Evolutionary conservation across 2,888 invertebrate genomes (phyloP), one percentile per base, ranked within the genome.

Genomic region (Nasonia oneida): DNA sequence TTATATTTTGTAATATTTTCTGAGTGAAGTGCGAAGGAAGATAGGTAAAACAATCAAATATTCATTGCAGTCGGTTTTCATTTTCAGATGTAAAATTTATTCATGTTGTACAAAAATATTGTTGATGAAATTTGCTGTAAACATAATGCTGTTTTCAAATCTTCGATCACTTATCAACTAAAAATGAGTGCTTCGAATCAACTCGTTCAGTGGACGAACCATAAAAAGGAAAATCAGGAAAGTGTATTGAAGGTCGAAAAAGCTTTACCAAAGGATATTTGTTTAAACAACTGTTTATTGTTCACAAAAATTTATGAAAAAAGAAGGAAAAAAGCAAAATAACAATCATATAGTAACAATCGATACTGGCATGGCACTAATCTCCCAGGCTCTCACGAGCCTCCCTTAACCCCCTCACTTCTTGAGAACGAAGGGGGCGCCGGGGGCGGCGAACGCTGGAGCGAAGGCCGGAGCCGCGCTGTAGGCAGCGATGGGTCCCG

Each of bases 401-500:
- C 12, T 10, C 14, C 39, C 29, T 10, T 3, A 29, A 15, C 15
- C 18, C 50, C 23, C 84, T 84, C 84, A 90, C 86, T 89, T 89
- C 84, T 86, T 89, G 78, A 88, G 83, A 47, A 89, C 83, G 42
- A 89, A 3, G 18, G 90, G 89, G 39, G 88, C 89, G 18, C 88
- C 88, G 2, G 88, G 71, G 57, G 47, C 84, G 39, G 33, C 83
- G 42, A 74, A 81, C 14, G 92, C 64, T 90, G 91, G 90, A 3
- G 88, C 90, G 33, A 90, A 42, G 90, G 89, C 6, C 91, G 86
- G 1, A 73, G 89, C 6, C 90, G 86, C 1, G 91, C 92, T 89
- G 74, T 93, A 93, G 89, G 94, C 93, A 18, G 78, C 78, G 14
- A 78, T 29, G 42, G 42, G 64, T 64, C 91, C 90, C 12, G 57